phyloP scores from a whole-genome alignment of 2,888 invertebrate species.

The Orthonevra nobilis region DNA sequence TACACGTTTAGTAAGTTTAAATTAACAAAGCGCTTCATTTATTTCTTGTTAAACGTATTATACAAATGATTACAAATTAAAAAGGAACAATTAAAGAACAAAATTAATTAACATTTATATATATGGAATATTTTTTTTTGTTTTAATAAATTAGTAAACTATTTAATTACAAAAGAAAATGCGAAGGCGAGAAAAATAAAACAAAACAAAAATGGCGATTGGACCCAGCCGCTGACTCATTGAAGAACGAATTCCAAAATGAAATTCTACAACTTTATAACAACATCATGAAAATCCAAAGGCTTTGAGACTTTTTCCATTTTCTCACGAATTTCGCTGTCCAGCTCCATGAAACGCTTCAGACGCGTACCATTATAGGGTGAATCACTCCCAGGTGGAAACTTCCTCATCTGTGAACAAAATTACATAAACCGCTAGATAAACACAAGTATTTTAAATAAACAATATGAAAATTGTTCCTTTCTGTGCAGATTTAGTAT shows the following conservation, averaged over 20 bases:
- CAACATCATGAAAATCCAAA: slow-evolving; percentile 61
- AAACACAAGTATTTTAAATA: slow-evolving; percentile 12
- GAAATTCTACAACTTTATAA: slow-evolving; percentile 51
- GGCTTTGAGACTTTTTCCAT: slow-evolving; percentile 74
- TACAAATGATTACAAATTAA: slow-evolving; percentile 7
- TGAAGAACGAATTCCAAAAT: background rate
- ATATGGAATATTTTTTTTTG: slow-evolving; percentile 17
- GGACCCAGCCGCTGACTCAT: slow-evolving; percentile 58
- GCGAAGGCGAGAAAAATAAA: no score
- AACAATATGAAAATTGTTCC: background rate
- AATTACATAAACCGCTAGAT: slow-evolving; percentile 45
- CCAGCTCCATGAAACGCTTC: slow-evolving; percentile 81
- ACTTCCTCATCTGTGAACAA: slow-evolving; percentile 83
- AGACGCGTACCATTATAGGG: slow-evolving; percentile 82
- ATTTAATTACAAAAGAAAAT: slow-evolving; percentile 52
- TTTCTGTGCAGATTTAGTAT: slow-evolving; percentile 22
- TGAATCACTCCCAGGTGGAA: slow-evolving; percentile 85
- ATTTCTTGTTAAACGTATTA: slow-evolving; percentile 6
- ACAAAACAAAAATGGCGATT: slow-evolving; percentile 48
- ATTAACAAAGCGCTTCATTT: slow-evolving; percentile 33
- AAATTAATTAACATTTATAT: background rate
- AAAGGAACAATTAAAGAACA: slow-evolving; percentile 1
- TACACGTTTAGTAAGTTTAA: background rate
- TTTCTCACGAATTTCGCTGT: slow-evolving; percentile 77
- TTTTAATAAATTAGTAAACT: slow-evolving; percentile 68